Conservation (phyloP, 2,797 vertebrate species). For the Aselliscus stoliczkanus region DNA sequence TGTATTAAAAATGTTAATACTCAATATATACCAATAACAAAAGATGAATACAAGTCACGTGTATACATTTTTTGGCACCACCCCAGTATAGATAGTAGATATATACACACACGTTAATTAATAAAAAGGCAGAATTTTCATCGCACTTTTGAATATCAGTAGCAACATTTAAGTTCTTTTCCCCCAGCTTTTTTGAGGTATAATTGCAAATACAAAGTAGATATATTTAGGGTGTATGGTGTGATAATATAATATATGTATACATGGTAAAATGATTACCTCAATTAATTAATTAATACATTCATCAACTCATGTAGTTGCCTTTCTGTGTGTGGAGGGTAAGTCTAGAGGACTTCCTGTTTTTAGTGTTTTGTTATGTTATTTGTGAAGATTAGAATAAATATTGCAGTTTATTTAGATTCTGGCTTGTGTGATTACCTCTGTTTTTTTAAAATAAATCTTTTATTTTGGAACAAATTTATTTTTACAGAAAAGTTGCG, state of each 20-base stretch:
- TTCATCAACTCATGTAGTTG: neutral
- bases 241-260: neutral
- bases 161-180: neutral
- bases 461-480: neutral
- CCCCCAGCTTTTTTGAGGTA: neutral
- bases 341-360: neutral
- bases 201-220: neutral
- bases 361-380: neutral
- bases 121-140: neutral
- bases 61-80: too few relatives aligned
- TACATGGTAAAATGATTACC: neutral
- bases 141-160: neutral
- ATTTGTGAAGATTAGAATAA: neutral
- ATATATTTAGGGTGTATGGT: neutral
- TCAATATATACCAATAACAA: too few relatives aligned
- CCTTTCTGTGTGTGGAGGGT: neutral
- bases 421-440: neutral
- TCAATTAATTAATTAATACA: neutral
- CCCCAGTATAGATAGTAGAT: neutral
- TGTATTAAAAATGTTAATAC: too few relatives aligned
- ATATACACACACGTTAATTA: neutral
- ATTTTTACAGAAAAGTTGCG: neutral
- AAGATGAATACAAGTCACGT: too few relatives aligned
- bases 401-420: neutral
- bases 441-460: neutral